Percentiles rank a stretch among this genome's conserved stretches.
Conservation (phyloP, 37 sponge, comb jelly and placozoan genomes). For the Diacarnus erythraeanus region DNA sequence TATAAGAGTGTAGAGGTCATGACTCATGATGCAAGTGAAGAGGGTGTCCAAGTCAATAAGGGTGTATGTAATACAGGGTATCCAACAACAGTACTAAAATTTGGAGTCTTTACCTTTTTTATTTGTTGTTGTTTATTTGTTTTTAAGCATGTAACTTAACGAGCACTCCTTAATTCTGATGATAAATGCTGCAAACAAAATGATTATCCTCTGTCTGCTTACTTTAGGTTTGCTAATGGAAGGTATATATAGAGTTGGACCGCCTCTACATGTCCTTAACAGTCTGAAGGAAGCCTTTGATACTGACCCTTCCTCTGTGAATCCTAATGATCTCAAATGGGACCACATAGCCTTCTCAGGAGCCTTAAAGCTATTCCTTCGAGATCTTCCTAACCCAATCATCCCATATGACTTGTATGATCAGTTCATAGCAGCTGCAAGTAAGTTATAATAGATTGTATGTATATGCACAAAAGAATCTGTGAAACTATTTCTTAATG, state of each 20-base stretch:
- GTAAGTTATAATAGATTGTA: too few relatives aligned
- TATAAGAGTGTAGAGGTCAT: too few relatives aligned
- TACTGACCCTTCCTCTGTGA: constrained; percentile 20
- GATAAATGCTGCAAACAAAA: not conserved
- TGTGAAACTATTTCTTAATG: too few relatives aligned
- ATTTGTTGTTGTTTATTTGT: too few relatives aligned
- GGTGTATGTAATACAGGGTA: too few relatives aligned
- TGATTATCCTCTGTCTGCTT: constrained; percentile 1
- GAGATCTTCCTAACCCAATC: constrained; percentile 82
- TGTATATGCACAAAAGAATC: too few relatives aligned
- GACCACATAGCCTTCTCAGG: constrained; percentile 59
- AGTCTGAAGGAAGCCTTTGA: constrained; percentile 59
- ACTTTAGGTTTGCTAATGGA: constrained; percentile 40
- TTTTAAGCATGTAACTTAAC: too few relatives aligned
- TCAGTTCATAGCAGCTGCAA: constrained; percentile 60
- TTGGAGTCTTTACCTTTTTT: too few relatives aligned
- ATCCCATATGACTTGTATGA: constrained; percentile 72
- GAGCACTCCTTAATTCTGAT: not conserved
- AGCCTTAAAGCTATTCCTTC: constrained; percentile 78
- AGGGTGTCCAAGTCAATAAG: too few relatives aligned
- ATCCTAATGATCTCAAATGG: constrained; percentile 34
- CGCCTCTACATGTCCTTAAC: constrained; percentile 37
- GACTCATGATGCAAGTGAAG: too few relatives aligned
- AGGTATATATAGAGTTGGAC: constrained; percentile 76
- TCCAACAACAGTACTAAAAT: too few relatives aligned